phyloP scores from a whole-genome alignment of 1,140 invertebrate species.

The Conopomorpha cramerella region DNA sequence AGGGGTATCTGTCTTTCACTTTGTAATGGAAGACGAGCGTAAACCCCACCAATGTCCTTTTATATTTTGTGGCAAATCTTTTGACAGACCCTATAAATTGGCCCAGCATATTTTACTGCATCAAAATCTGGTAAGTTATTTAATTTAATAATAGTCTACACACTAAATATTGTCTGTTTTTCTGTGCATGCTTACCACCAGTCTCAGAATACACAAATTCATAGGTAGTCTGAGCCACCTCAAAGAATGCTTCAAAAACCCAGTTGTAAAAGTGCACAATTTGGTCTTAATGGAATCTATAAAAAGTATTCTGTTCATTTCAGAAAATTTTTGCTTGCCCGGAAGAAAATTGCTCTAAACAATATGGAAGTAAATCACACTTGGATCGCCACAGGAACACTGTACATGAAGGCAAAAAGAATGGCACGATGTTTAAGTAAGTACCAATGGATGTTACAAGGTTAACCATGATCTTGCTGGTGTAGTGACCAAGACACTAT shows the following conservation, averaged over 20 bases:
- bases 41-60: conserved; percentile 17
- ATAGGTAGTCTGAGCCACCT: neutral
- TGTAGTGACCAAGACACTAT: neutral
- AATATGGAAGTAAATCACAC: conserved; percentile 55
- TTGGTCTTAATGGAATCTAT: too few species aligned
- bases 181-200: neutral
- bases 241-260: neutral
- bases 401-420: conserved; percentile 17
- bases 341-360: conserved; percentile 40
- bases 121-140: conserved; percentile 38
- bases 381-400: conserved; percentile 47
- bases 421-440: conserved; percentile 28
- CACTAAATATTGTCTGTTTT: neutral
- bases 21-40: neutral
- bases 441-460: conserved; percentile 1
- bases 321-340: conserved; percentile 47
- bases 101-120: conserved; percentile 44
- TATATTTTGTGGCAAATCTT: conserved; percentile 35
- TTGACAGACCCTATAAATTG: conserved; percentile 49
- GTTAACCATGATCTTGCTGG: neutral
- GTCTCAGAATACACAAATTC: neutral
- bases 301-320: too few species aligned
- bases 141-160: neutral
- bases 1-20: neutral
- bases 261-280: conserved; percentile 3